Conservation (phyloP, 2,113 vertebrate genomes). For the Scytalopus superciliaris region DNA sequence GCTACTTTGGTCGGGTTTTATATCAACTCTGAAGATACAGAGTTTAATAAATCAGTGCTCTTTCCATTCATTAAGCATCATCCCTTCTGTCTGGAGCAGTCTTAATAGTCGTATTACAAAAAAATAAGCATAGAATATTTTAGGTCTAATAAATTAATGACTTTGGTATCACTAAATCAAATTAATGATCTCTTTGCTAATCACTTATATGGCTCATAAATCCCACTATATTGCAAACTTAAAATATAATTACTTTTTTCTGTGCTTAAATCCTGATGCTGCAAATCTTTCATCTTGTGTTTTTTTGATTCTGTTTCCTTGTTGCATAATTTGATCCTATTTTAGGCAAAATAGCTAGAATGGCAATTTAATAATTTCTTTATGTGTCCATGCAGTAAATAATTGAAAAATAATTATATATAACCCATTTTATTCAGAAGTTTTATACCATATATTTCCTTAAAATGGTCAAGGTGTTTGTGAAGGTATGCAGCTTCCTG, state of each 20-base stretch:
- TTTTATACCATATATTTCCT: not conserved
- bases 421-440: conserved; percentile 4
- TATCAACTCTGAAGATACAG: conserved; percentile 36
- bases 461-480: not conserved
- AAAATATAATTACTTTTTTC: not conserved
- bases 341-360: conserved; percentile 1
- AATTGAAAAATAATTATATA: not conserved
- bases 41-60: conserved; percentile 48
- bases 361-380: not conserved
- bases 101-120: conserved; percentile 24
- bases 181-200: conserved; percentile 30
- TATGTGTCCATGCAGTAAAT: not conserved
- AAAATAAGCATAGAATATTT: conserved; percentile 29
- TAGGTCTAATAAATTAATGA: conserved; percentile 35
- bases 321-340: not conserved
- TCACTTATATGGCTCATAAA: conserved; percentile 20
- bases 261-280: conserved; percentile 19
- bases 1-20: conserved; percentile 49
- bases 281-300: not conserved
- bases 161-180: conserved; percentile 32
- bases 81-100: conserved; percentile 62
- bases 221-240: not conserved
- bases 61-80: conserved; percentile 38
- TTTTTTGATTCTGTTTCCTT: conserved; percentile 31
- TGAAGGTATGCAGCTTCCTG: not conserved